Evolutionary conservation across 1,140 invertebrate genomes (phyloP), one percentile per base, ranked within the genome.

Genomic region (Cyrtorhinus lividipennis): DNA sequence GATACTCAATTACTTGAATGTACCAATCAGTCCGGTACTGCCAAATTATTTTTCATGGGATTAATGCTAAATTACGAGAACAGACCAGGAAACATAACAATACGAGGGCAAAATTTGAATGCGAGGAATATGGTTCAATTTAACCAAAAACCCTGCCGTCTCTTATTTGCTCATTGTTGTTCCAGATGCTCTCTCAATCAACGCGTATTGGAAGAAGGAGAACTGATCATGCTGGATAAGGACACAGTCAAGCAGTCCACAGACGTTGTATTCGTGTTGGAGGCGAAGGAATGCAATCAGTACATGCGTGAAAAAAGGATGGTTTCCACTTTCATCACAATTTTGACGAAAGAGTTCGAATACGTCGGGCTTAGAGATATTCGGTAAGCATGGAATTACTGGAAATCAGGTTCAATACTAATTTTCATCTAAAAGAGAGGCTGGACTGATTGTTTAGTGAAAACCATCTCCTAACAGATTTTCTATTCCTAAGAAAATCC

Each of bases 191-290:
- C 77, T 24, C 76, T 85, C 61, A 80, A 84, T 73, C 83, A 82
- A n/a, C 79, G 78, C 0, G 73, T 76, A 45, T 76, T 90, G 10
- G 76, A 80, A 2, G 88, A 91, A 73, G 86, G 87, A 1, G 80
- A 83, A 12, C 84, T 87, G 67, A 72, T 79, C 10, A 73, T 78
- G 48, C 69, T 88, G 1, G 73, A 74, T 38, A 73, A 71, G 1
- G 68, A 74, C 1, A 68, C 76, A 23, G 73, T 83, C 2, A 82
- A 83, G 0, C 76, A 73, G 38, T 85, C 87, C 1, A 81, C 85
- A 13, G 92, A 96, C 71, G 75, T 94, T 0, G 87, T 95, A 25
- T 90, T 95, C 70, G 83, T 95, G 48, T 79, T 95, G 0, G 92
- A 95, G 72, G 87, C 89, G 2, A 88, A 88, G 68, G 72, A 75